These are phyloP conservation scores for Sula dactylatra DNA, from an alignment of 2,113 vertebrate species.

Conservation along the genomic window DNA sequence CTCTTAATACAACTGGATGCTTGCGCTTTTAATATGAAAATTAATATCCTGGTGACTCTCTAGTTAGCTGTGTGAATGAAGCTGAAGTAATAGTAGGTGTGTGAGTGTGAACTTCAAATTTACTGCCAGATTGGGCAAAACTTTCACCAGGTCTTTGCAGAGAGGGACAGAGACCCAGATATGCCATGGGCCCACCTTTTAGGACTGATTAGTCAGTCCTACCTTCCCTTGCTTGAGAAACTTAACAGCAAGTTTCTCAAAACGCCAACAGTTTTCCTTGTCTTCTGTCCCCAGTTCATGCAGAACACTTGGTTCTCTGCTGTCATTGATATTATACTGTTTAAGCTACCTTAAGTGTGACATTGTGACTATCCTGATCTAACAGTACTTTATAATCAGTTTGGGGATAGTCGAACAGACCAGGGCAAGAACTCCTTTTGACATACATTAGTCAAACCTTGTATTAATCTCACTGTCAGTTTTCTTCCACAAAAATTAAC, in stretches of 20 bases:
- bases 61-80: neutral
- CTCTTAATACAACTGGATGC: neutral
- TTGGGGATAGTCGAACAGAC: neutral
- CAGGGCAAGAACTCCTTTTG: neutral
- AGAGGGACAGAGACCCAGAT: neutral
- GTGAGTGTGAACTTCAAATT: neutral
- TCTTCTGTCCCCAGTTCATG: neutral
- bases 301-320: neutral
- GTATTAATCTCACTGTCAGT: neutral
- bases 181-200: neutral
- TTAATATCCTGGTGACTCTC: neutral
- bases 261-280: neutral
- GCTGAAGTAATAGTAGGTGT: neutral
- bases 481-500: neutral
- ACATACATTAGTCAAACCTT: neutral
- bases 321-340: neutral
- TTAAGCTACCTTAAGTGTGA: neutral
- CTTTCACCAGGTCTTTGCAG: neutral
- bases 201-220: neutral
- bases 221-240: neutral
- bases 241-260: neutral
- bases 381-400: neutral
- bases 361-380: neutral
- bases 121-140: neutral
- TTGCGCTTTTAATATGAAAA: neutral